Evolutionary conservation across 2,797 vertebrate species (phyloP), one percentile per base, ranked within the genome.

Genomic region (Girardinus metallicus): DNA sequence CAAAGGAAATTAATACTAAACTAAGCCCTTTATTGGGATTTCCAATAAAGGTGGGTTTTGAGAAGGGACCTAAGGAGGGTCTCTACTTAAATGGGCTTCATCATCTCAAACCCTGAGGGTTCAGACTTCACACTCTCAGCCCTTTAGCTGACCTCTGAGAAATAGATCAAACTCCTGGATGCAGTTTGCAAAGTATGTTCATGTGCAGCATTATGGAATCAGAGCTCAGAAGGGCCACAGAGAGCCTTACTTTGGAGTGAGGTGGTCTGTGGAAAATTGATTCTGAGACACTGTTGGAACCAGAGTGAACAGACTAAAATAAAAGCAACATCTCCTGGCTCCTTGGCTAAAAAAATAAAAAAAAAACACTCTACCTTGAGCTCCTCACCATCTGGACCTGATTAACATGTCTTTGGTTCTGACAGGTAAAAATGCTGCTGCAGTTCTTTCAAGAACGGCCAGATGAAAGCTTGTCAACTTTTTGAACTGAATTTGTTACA

Each of bases 371-470:
- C 60, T 11, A n/a, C 51, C 41, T 55, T 51, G 36, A 29, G 43
- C 55, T 41, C 73, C 55, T 47, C 23, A 18, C 29, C 49, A 57
- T 41, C 79, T 80, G 74, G 79, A 71, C 31, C 12, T 62, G 51
- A 72, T 76, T 4, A 39, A 73, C 10, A 15, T 57, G 21, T 13
- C 34, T 46, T 70, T 55, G 31, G 23, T 60, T 29, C 43, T 6
- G 34, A 34, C 51, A 76, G 51, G 41, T 31, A 34, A 72, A 75
- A 57, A 71, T 34, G 13, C 70, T 80, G 44, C 53, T n/a, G 34
- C 43, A n/a, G 23, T 23, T 11, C n/a, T 21, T 51, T 7, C 31
- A 43, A 4, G 53, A 2, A 11, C 57, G 11, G 43, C 41, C 4
- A 73, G 43, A 72, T 72, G 11, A 73, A 60, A 47, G 41, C 74